These are phyloP conservation scores for Diadophis punctatus DNA, from an alignment of 2,113 vertebrate genomes.

Conservation along the genomic window DNA sequence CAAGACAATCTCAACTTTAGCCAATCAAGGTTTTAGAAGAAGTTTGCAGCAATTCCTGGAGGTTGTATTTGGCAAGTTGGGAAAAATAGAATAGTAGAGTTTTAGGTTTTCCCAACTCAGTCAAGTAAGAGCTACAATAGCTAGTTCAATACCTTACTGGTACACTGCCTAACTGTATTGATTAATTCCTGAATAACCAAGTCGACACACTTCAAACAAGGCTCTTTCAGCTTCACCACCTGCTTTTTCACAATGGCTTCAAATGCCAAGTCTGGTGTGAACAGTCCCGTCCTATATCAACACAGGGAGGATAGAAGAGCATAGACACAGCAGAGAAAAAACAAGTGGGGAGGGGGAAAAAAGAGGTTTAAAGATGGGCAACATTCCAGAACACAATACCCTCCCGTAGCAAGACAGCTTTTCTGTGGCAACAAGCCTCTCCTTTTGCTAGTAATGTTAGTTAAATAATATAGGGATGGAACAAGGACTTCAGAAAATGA, in stretches of 20 bases:
- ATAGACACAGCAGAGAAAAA: conserved; percentile 42
- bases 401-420: background rate
- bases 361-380: conserved; percentile 19
- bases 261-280: conserved; percentile 96
- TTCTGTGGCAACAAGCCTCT: too few relatives aligned
- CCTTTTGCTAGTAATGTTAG: background rate
- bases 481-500: background rate
- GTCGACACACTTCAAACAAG: conserved; percentile 95
- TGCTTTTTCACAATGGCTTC: conserved; percentile 98
- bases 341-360: conserved; percentile 19
- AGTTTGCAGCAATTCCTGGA: background rate
- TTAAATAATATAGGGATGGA: background rate
- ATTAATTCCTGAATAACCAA: conserved; percentile 92
- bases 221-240: conserved; percentile 96
- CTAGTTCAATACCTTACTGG: conserved; percentile 83
- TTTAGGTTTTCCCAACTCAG: conserved; percentile 31
- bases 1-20: background rate
- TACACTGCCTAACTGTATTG: conserved; percentile 89
- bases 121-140: conserved; percentile 17
- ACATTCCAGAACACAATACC: background rate
- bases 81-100: conserved; percentile 8
- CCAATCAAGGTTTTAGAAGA: background rate
- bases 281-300: conserved; percentile 88
- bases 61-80: conserved; percentile 4
- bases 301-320: conserved; percentile 33